These are phyloP conservation scores for Temnothorax curvispinosus DNA, from an alignment of 1,140 invertebrate genomes.

Conservation along the genomic window DNA sequence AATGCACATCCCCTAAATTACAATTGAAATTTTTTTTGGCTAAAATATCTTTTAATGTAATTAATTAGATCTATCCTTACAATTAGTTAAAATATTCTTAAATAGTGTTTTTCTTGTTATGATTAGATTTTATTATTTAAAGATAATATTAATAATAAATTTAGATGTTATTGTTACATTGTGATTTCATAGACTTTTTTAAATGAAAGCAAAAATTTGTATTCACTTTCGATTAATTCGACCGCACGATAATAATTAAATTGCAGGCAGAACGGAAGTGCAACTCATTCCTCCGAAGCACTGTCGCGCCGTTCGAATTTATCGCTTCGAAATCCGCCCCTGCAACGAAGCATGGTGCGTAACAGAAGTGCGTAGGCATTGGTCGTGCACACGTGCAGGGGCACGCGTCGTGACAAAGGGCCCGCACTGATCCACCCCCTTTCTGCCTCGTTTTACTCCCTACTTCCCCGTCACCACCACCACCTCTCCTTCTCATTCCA, in stretches of 20 bases:
- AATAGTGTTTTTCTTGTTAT: neutral
- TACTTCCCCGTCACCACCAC: neutral
- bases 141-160: neutral
- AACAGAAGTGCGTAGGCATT: conserved; percentile 79
- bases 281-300: neutral
- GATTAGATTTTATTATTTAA: neutral
- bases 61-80: neutral
- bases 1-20: neutral
- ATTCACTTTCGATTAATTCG: neutral
- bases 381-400: conserved; percentile 82
- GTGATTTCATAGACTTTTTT: neutral
- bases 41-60: conserved; percentile 11
- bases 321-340: conserved; percentile 50
- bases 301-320: conserved; percentile 24
- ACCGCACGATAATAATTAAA: neutral
- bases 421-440: conserved; percentile 77
- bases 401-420: conserved; percentile 82
- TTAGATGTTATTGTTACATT: neutral
- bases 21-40: neutral
- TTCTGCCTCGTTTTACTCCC: conserved; percentile 63
- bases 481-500: conserved; percentile 51
- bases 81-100: neutral
- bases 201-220: neutral
- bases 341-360: conserved; percentile 60
- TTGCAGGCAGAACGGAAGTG: neutral